Base-by-base conservation (phyloP, 2,113 vertebrate species). In the Ochotona curzoniae region DNA sequence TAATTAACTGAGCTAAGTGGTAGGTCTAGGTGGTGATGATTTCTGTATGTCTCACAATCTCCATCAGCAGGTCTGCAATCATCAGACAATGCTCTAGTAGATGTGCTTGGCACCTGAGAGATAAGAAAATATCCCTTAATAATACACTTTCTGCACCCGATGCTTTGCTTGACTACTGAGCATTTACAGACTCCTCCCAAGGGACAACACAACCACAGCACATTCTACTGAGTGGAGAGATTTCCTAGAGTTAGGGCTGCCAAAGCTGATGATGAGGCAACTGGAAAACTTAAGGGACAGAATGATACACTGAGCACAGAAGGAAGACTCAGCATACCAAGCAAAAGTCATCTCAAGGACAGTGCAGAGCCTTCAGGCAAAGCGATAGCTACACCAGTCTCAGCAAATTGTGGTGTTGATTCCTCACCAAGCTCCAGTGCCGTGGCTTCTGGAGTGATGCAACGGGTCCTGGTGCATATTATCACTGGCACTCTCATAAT, bases 91-190 rank as follows among this genome's bases (percentile, higher is more conserved):
- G 54, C 73, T 85, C 76, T 67, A 69, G 66, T 71, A 74, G 54
- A 73, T 61, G 49, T 79, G 71, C 63, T 83, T 94, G 83, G 79
- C 51, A 60, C 47, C 32, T 26, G 61, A 92, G 66, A 94, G 93
- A 91, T 57, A 92, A 91, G 74, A 90, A 66, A 9, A 51, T 20
- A 81, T 69, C 54, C 35, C 15, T 83, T 96, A 96, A 87, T 93
- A 64, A 78, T 73, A 94, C 2, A 14, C 15, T 89, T 89, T 83
- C n/a, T 66, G 35, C n/a, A 28, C 35, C 32, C 35, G 57, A 83
- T 69, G 57, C 64, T 93, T 93, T 63, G 61, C 76, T 95, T 67
- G 80, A 38, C 60, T 89, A 32, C 67, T 30, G 64, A 93, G 87
- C 49, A 51, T 80, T 49, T 67, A 44, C 0, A 78, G 78, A 4